phyloP scores from a whole-genome alignment of 2,888 invertebrate genomes.

The Machimus atricapillus region DNA sequence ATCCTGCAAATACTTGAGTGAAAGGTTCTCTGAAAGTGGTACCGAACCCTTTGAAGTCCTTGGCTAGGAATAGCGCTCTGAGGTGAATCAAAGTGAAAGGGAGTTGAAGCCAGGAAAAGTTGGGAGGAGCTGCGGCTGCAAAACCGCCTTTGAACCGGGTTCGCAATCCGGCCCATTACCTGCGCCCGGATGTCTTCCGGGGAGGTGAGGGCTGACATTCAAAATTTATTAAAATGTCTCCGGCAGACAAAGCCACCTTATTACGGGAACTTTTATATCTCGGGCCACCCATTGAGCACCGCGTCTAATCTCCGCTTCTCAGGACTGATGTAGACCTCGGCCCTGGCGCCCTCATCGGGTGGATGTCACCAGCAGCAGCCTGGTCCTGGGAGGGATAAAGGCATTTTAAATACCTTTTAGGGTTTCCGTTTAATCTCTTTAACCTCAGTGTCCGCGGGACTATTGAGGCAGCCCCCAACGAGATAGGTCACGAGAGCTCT shows the following conservation, averaged over 20 bases:
- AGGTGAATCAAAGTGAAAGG: constrained; percentile 8
- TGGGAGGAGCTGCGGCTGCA: background rate
- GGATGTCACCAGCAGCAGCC: constrained; percentile 16
- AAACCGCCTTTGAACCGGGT: background rate
- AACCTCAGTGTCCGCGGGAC: constrained; percentile 11
- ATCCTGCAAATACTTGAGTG: background rate
- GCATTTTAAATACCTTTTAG: constrained; percentile 33
- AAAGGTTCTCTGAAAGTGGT: background rate
- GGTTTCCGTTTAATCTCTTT: constrained; percentile 31
- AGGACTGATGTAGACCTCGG: background rate
- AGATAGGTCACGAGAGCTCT: constrained; percentile 28
- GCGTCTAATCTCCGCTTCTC: constrained; percentile 13
- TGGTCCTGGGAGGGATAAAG: constrained; percentile 1
- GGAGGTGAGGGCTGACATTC: background rate
- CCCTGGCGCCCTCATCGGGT: background rate
- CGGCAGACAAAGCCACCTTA: constrained; percentile 36
- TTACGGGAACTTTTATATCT: constrained; percentile 31
- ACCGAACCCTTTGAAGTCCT: constrained; percentile 14
- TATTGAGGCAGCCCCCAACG: background rate
- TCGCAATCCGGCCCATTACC: background rate
- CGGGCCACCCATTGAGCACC: constrained; percentile 18
- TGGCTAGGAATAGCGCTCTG: background rate
- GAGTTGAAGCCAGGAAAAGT: background rate
- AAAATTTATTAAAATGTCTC: constrained; percentile 39
- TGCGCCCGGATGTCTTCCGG: background rate